Base-by-base conservation (phyloP, 2,888 invertebrate species). In the Cheilosia grossa region DNA sequence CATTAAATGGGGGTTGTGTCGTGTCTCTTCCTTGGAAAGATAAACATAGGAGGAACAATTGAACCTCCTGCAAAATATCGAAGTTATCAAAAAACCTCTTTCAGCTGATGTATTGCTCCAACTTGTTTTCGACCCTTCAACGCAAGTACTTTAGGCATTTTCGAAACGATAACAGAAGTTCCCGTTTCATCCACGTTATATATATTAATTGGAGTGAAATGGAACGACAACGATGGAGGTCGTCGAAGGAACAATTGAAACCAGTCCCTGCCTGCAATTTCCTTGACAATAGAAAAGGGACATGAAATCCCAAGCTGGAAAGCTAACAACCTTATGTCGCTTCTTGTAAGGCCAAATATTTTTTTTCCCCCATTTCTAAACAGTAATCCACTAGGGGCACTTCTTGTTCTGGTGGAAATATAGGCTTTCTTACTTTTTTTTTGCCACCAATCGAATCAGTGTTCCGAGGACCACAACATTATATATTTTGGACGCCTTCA, bases 101-200 rank as follows among this genome's bases (percentile, higher is more conserved):
- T 82, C 77, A 40, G 56, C 78, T 49, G 78, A 82, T 13, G 77
- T 1, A 75, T n/a, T 54, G 69, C 47, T 67, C 67, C 73, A 27
- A 74, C 27, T 30, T 70, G 51, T 17, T 56, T 56, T 61, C 64
- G 42, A 15, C 58, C 64, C 44, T 79, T 70, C 17, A 58, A 4
- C 1, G 58, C 73, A 3, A 72, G 40, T 1, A 72, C 54, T 63
- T 87, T 77, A 10, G 73, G 67, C 61, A 73, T 59, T 83, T 81
- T 83, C 4, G 47, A 7, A 44, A 73, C 70, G 1, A 83, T 66
- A 49, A 77, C 74, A 7, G 47, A 78, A 51, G 74, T 69, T n/a
- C 33, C 77, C 70, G 67, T 87, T 78, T 78, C 74, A 59, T 77
- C 74, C 6, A 87, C 53, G 30, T 87, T 81, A 47, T 66, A 78